phyloP scores from a whole-genome alignment of 1,140 invertebrate species.

The Heliconius hermathena region DNA sequence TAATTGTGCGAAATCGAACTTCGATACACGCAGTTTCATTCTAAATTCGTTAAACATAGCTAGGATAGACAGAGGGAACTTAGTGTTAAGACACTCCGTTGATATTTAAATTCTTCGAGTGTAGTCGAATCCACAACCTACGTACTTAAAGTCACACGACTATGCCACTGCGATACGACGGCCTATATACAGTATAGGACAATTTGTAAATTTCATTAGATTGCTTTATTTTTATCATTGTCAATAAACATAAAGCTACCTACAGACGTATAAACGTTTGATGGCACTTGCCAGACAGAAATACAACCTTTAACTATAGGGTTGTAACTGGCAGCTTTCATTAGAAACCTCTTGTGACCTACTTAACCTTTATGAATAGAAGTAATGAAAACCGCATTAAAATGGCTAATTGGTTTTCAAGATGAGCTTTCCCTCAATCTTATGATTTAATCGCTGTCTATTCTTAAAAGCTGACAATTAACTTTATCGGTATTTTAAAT shows the following conservation, averaged over 20 bases:
- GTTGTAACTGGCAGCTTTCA: conserved; percentile 30
- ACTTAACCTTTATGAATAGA: conserved; percentile 40
- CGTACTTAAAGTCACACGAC: too few relatives aligned
- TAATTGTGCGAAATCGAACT: too few relatives aligned
- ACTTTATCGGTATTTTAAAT: conserved; percentile 30
- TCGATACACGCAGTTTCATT: too few relatives aligned
- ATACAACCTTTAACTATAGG: conserved; percentile 23
- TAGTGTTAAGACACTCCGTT: too few relatives aligned
- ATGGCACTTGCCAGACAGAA: conserved; percentile 4
- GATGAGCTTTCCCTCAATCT: conserved; percentile 40
- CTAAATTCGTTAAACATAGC: too few relatives aligned
- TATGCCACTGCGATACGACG: too few relatives aligned
- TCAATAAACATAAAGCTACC: not conserved
- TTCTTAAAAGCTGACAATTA: conserved; percentile 41
- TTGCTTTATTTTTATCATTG: not conserved
- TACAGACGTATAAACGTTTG: conserved; percentile 1
- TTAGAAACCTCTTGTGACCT: conserved; percentile 31
- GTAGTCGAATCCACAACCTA: too few relatives aligned
- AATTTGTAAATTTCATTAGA: not conserved
- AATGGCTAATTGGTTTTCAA: conserved; percentile 41
- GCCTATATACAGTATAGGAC: not conserved
- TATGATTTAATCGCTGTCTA: conserved; percentile 38
- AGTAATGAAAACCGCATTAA: conserved; percentile 44
- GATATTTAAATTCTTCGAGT: too few relatives aligned
- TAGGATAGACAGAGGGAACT: too few relatives aligned